A percentile compares a stretch with the other conserved stretches of the same genome.
Evolutionary conservation across 2,888 invertebrate genomes (phyloP).

Genomic region (Baccha elongata): DNA sequence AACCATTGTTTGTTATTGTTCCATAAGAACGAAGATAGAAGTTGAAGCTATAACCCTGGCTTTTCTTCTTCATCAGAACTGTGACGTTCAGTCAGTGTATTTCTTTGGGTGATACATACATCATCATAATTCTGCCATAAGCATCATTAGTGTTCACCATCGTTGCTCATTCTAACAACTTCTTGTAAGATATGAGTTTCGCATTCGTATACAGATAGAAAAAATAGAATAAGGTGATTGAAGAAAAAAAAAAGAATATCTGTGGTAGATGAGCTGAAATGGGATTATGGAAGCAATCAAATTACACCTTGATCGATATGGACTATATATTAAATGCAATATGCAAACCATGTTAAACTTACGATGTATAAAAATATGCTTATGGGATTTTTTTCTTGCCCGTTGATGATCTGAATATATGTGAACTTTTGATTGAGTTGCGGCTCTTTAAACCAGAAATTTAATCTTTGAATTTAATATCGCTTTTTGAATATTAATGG

Average conservation of each 20-base stretch:
- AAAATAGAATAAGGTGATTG: not conserved
- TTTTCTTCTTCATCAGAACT: not conserved
- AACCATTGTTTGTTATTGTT: conserved; percentile 68
- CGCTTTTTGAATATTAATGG: no score
- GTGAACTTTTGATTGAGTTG: conserved; percentile 50
- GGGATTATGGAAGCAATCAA: conserved; percentile 51
- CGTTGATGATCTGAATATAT: conserved; percentile 38
- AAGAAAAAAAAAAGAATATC: not conserved
- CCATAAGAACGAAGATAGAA: conserved; percentile 45
- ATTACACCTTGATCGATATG: conserved; percentile 19
- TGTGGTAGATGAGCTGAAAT: conserved; percentile 17
- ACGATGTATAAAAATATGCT: conserved; percentile 33
- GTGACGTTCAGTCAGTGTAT: not conserved
- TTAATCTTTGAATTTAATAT: no score
- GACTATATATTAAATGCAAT: no score
- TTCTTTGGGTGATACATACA: conserved; percentile 47
- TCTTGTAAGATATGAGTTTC: conserved; percentile 46
- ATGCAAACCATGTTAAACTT: not conserved
- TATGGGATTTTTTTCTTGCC: conserved; percentile 8
- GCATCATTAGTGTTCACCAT: conserved; percentile 67
- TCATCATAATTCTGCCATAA: conserved; percentile 56
- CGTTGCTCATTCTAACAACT: conserved; percentile 64
- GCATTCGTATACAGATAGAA: not conserved
- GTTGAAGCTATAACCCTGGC: conserved; percentile 13
- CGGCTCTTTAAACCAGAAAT: no score